Base-by-base conservation (phyloP, 2,888 invertebrate genomes). In the Seira sanloemensis region DNA sequence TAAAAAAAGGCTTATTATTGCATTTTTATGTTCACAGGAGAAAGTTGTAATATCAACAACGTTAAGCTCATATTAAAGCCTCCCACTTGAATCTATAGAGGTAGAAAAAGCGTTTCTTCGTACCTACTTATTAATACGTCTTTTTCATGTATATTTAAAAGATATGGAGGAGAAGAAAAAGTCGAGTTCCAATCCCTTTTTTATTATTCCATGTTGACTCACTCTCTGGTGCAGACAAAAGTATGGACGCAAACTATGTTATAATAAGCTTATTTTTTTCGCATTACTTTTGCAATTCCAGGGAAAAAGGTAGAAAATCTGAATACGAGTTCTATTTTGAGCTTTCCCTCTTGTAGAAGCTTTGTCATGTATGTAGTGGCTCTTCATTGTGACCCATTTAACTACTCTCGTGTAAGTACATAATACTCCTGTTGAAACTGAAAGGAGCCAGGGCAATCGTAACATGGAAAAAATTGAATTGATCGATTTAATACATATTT, bases 401-500 rank as follows among this genome's bases (percentile, higher is more conserved):
- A 62, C 62, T 62, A 62, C 2, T 2, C n/a, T 58, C n/a, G n/a
- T n/a, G n/a, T n/a, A 58, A 58, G 18, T 58, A 37, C 5, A 37
- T 12, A 12, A n/a, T 37, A 7, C 12, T 37, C 37, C 5, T 37
- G 37, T 37, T 37, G 37, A 37, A n/a, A 4, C 12, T 37, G 37
- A 37, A 4, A 7, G 4, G 37, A 37, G 37, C 12, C 12, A 37
- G 37, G 12, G 2, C 50, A 50, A 50, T 2, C 12, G 16, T 18
- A 50, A 50, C 50, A 62, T 62, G n/a, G 21, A 62, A 21, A 62
- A 46, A 77, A 50, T 77, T 76, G 76, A 82, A 82, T 71, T 77
- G 77, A 82, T 82, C 82, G 82, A 77, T 82, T 82, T 77, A 73
- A 66, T 77, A 58, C 5, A 19, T 71, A 68, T 72, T 79, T 46